These are phyloP conservation scores for Spinus pinus DNA, from an alignment of 2,797 vertebrate species.

Conservation along the genomic window DNA sequence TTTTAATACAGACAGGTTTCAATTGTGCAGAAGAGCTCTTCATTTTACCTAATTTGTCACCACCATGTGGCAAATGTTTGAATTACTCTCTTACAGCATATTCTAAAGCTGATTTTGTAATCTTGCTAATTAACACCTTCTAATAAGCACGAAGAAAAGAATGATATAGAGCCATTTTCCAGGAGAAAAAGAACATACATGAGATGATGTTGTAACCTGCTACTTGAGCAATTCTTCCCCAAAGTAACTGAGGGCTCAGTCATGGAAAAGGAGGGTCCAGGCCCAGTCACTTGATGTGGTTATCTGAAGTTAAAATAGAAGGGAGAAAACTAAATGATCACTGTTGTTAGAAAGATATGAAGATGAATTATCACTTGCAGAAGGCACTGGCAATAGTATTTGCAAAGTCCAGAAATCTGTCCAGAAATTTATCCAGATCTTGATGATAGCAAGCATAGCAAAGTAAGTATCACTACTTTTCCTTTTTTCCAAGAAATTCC, in stretches of 20 bases:
- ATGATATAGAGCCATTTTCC: neutral
- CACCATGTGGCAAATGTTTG: neutral
- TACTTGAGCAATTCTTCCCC: neutral
- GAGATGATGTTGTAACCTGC: neutral
- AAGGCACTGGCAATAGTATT: slow-evolving; percentile 81
- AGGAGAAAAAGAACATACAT: rapidly evolving
- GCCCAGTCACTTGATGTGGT: neutral
- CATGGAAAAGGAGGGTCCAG: rapidly evolving
- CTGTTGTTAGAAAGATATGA: neutral
- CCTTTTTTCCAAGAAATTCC: slow-evolving; percentile 79
- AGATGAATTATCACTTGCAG: neutral
- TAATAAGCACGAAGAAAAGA: neutral
- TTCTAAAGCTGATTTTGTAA: neutral
- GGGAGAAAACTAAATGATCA: neutral
- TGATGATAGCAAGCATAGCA: slow-evolving; percentile 80
- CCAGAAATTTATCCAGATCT: slow-evolving; percentile 75
- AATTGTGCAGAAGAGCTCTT: neutral
- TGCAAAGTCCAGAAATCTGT: slow-evolving; percentile 84
- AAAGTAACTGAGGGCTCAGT: neutral
- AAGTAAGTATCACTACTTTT: slow-evolving; percentile 86
- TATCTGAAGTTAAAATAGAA: neutral
- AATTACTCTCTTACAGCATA: neutral
- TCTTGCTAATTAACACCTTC: neutral
- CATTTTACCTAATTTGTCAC: neutral
- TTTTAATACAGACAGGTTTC: neutral